phyloP scores from a whole-genome alignment of 1,140 invertebrate genomes.

The Philotrypesis tridentata region DNA sequence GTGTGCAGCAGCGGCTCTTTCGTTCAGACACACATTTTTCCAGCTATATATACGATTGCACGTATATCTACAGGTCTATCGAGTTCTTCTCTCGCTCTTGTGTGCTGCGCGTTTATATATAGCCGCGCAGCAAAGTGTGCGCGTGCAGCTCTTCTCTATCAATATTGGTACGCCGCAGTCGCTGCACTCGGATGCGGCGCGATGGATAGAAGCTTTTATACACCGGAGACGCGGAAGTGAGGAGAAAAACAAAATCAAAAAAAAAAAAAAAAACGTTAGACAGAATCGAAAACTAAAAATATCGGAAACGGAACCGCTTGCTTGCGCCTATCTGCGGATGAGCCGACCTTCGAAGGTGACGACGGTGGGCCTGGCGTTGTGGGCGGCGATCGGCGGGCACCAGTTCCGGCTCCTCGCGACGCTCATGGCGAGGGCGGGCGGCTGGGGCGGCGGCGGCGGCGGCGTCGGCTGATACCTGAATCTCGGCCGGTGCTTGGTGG shows the following conservation, averaged over 20 bases:
- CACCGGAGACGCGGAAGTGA: too few species aligned
- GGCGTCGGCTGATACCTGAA: conserved; percentile 83
- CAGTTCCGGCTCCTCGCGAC: conserved; percentile 61
- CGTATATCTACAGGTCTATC: too few species aligned
- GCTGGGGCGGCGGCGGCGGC: conserved; percentile 51
- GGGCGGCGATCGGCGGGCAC: conserved; percentile 73
- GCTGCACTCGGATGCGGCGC: too few species aligned
- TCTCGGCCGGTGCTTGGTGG: conserved; percentile 82
- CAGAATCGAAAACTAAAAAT: conserved; percentile 16
- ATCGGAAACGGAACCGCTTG: conserved; percentile 24
- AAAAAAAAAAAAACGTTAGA: conserved; percentile 19
- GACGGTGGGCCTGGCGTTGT: conserved; percentile 78
- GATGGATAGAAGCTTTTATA: too few species aligned
- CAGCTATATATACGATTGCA: background rate
- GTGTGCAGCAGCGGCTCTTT: background rate
- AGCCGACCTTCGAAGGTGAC: conserved; percentile 86
- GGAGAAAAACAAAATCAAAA: background rate
- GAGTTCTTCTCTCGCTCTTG: too few species aligned
- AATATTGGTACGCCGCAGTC: conserved; percentile 60
- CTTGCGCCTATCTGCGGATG: conserved; percentile 42
- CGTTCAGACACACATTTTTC: background rate
- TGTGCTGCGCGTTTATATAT: too few species aligned
- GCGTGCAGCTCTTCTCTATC: conserved; percentile 53
- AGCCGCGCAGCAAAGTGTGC: background rate
- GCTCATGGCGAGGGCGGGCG: conserved; percentile 61